Evolutionary conservation across 2,797 vertebrate species (phyloP), one percentile per base, ranked within the genome.

Genomic region (Enteromius thamalakanensis): DNA sequence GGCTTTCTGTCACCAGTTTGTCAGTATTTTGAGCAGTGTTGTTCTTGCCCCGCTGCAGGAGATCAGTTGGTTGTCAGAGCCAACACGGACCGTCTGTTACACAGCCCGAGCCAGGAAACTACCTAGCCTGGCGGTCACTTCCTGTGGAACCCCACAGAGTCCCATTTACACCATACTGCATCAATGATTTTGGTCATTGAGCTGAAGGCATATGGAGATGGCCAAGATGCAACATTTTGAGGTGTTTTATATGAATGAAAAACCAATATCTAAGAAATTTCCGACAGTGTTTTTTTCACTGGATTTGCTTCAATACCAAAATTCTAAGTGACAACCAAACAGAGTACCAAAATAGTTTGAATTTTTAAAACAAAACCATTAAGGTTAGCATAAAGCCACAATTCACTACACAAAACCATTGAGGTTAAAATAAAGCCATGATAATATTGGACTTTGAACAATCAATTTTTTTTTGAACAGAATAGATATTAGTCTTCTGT

Each of bases 51-150:
- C 88, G 86, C 91, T 87, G 89, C 86, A 91, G 86, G 89, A 89
- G 87, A 83, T 85, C 79, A 86, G 86, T 88, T 70, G 86, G 88
- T 87, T 85, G 88, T 91, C 89, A 91, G 89, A 87, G 89, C 90
- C 89, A 90, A 90, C 91, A 90, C 88, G 91, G 91, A 81, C 92
- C 90, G 80, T 94, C 92, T 93, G 92, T 93, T 92, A 83, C 86
- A 65, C 88, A 78, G 55, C 69, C 29, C 53, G 84, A 87, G 91
- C 93, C 92, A 93, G 91, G 85, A 92, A 92, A 91, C 87, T 87
- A 91, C 90, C 89, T 89, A 86, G 90, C 91, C 85, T 89, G 88
- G 84, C 69, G 69, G 77, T 76, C 79, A 83, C 86, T 92, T 91
- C 90, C 91, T 90, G 82, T 85, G 79, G 42, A 84, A 88, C 84